Percentiles rank a stretch among this genome's conserved stretches.
Conservation (phyloP, 2,113 vertebrate genomes). For the Dermatemys mawii region DNA sequence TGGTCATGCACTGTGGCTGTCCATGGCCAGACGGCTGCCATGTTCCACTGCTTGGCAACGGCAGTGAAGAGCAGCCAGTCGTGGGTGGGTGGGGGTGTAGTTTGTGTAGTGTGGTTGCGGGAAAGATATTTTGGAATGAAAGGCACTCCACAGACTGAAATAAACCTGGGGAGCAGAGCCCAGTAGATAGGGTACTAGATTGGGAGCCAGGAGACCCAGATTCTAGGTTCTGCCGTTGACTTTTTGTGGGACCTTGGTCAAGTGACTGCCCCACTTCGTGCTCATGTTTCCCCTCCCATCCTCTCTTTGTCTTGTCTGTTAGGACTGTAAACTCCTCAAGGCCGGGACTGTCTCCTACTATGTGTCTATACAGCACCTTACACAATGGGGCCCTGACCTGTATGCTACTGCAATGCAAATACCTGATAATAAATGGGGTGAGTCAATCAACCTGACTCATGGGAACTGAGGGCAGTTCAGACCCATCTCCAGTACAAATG, state of each 20-base stretch:
- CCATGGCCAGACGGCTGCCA: neutral
- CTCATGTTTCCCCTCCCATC: neutral
- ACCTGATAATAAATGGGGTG: neutral
- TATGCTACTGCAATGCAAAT: neutral
- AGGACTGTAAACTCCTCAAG: neutral
- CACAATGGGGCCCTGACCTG: neutral
- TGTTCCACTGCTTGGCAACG: neutral
- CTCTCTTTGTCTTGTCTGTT: neutral
- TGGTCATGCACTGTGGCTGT: neutral
- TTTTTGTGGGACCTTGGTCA: neutral
- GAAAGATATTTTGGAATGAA: slow-evolving; percentile 9
- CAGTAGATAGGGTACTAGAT: too few species aligned
- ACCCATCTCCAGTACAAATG: neutral
- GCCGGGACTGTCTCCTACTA: neutral
- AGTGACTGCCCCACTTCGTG: neutral
- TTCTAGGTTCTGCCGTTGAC: neutral
- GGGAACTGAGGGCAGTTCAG: neutral
- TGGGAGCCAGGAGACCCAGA: too few species aligned
- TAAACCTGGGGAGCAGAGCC: too few species aligned
- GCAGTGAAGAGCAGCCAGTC: neutral
- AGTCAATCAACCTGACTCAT: neutral
- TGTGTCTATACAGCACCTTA: neutral
- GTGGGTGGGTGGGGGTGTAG: too few species aligned
- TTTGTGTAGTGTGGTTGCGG: too few species aligned
- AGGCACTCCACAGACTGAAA: slow-evolving; percentile 61